Evolutionary conservation across 2,888 invertebrate species (phyloP).

Genomic region (Tetheella fluctuosa): DNA sequence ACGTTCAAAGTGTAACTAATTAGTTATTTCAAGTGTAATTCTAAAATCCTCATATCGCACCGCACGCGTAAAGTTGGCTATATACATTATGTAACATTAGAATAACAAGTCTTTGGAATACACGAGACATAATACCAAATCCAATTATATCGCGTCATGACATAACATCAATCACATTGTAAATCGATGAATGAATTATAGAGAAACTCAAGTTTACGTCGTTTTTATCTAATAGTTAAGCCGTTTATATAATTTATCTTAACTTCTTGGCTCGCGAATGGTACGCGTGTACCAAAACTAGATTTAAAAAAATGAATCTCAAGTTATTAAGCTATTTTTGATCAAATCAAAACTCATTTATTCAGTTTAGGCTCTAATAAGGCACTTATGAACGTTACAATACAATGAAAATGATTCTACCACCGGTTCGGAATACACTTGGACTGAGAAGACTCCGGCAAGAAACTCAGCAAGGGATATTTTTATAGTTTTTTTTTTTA

Average conservation of each 20-base stretch:
- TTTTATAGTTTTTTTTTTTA: no score
- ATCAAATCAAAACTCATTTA: no score
- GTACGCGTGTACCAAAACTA: no score
- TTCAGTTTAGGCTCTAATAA: no score
- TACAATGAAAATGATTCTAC: no score
- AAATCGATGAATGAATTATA: background rate
- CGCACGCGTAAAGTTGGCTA: background rate
- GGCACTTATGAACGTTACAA: no score
- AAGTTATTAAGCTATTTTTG: no score
- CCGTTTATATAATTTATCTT: background rate
- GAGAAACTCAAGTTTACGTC: background rate
- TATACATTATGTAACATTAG: background rate
- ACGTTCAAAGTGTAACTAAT: background rate
- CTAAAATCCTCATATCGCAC: background rate
- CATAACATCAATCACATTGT: background rate
- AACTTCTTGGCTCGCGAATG: background rate
- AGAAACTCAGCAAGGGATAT: no score
- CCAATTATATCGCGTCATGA: conserved; percentile 7
- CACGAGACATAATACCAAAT: background rate
- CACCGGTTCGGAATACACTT: no score
- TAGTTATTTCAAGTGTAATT: background rate
- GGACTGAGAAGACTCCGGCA: no score
- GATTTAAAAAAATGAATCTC: no score
- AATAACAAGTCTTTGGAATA: background rate
- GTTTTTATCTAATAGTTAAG: background rate